Percentiles rank a stretch among this genome's conserved stretches.
These are phyloP conservation scores for Sinotaia quadrata DNA, from an alignment of 2,888 invertebrate species.

Conservation along the genomic window DNA sequence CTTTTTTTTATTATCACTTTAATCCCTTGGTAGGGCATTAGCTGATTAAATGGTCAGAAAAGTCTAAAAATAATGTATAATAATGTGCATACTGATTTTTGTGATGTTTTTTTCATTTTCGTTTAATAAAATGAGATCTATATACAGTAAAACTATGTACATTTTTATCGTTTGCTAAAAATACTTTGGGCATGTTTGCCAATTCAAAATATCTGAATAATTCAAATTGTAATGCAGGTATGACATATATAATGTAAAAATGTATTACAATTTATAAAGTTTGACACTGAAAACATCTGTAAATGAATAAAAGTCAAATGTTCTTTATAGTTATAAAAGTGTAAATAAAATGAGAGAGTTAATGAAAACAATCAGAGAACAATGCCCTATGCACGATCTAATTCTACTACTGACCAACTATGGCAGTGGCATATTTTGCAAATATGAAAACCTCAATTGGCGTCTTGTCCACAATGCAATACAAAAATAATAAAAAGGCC, in stretches of 20 bases:
- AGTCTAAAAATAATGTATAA: constrained; percentile 22
- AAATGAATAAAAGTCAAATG: too few species aligned
- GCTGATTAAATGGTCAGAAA: constrained; percentile 29
- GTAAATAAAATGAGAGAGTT: too few species aligned
- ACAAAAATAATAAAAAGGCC: too few species aligned
- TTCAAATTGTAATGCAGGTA: constrained; percentile 1
- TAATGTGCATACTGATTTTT: constrained; percentile 13
- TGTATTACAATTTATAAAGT: too few species aligned
- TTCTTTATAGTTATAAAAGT: too few species aligned
- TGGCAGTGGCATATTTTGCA: too few species aligned
- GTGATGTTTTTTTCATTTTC: constrained; percentile 15
- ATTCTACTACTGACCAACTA: too few species aligned
- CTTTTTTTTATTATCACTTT: constrained; percentile 29
- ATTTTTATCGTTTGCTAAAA: constrained; percentile 9
- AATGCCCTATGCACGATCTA: too few species aligned
- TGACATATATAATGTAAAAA: neutral
- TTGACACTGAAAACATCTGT: too few species aligned
- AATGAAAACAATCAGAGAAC: too few species aligned
- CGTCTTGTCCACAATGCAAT: too few species aligned
- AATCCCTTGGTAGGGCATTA: constrained; percentile 24
- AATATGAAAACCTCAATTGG: too few species aligned
- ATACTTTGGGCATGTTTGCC: neutral
- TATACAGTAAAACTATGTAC: constrained; percentile 29
- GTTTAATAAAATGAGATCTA: constrained; percentile 24
- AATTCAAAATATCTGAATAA: neutral